Base-by-base conservation (phyloP, 1,140 invertebrate species). In the Aphidius ervi region DNA sequence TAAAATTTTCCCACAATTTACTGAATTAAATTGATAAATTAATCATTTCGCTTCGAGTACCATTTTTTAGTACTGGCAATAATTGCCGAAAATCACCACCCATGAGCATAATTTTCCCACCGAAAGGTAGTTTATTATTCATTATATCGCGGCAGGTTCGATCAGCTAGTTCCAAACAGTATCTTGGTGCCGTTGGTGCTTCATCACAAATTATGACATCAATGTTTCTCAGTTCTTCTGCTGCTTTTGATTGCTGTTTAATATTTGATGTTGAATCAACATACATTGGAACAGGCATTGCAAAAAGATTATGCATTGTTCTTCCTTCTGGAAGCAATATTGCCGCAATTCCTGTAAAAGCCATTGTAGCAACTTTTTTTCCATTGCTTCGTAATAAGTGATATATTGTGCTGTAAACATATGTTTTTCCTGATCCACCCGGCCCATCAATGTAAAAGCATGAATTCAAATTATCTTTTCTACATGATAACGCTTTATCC, bases 171-270 rank as follows among this genome's bases (percentile, higher is more conserved):
- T 70, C 49, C 9, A 68, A 20, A 5, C 61, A 64, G 47, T 61
- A 63, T 50, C 45, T 47, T 31, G 61, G 65, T 16, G 67, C 48
- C 70, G 70, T 70, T 4, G 67, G 64, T 2, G 67, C 70, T 59
- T 74, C 73, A 57, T 73, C 71, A 64, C 65, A 72, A 46, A 74
- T 62, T 16, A 68, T 66, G 20, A 70, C 39, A 39, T 54, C 39
- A 16, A 56, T 52, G 8, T 63, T 62, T 59, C 59, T 56, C 5
- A 64, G 37, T 20, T 61, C 40, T 53, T 55, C 40, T 8, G 53
- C 59, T 56, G 49, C 16, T 43, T 46, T 43, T 9, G 63, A 61
- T 9, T 75, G 56, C 74, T 80, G 46, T 75, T 61, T 67, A 23
- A 67, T 65, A 48, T 47, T 67, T n/a, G 63, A 56, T 6, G 58